Percentiles rank a stretch among this genome's conserved stretches.
Evolutionary conservation across 2,113 vertebrate genomes (phyloP).

Genomic region (Spermophilus dauricus): DNA sequence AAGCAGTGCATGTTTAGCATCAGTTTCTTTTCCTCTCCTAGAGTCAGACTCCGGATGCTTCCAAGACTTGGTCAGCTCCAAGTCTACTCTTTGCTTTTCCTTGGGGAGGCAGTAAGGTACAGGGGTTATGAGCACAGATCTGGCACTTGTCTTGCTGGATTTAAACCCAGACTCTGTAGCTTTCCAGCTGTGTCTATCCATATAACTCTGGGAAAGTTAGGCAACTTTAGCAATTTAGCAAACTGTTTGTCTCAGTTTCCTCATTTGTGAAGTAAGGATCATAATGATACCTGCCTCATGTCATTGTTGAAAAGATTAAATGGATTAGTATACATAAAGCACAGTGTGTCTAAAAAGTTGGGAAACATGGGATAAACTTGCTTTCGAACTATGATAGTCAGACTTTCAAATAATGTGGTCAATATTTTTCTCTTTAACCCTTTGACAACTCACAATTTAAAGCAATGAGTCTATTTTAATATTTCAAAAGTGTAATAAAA

Average conservation of each 20-base stretch:
- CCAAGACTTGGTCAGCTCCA: neutral
- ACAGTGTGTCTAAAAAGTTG: neutral
- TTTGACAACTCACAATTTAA: neutral
- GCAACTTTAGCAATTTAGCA: too few relatives aligned
- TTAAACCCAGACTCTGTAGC: neutral
- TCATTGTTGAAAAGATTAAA: neutral
- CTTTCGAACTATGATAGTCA: neutral
- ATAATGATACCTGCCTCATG: neutral
- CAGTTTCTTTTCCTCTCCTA: neutral
- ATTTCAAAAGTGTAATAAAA: neutral
- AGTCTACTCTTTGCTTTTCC: neutral
- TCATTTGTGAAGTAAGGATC: conserved; percentile 12
- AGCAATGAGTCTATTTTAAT: conserved; percentile 32
- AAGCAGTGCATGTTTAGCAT: neutral
- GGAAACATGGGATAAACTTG: neutral
- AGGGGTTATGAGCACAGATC: neutral
- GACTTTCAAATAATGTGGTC: neutral
- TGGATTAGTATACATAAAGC: neutral
- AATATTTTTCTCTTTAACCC: neutral
- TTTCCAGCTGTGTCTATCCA: neutral
- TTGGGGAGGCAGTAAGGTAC: neutral
- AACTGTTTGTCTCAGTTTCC: neutral
- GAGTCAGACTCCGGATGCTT: neutral
- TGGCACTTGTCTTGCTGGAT: neutral
- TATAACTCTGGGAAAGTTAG: neutral